Evolutionary conservation across 2,888 invertebrate species (phyloP).

Genomic region (Teleogryllus oceanicus): DNA sequence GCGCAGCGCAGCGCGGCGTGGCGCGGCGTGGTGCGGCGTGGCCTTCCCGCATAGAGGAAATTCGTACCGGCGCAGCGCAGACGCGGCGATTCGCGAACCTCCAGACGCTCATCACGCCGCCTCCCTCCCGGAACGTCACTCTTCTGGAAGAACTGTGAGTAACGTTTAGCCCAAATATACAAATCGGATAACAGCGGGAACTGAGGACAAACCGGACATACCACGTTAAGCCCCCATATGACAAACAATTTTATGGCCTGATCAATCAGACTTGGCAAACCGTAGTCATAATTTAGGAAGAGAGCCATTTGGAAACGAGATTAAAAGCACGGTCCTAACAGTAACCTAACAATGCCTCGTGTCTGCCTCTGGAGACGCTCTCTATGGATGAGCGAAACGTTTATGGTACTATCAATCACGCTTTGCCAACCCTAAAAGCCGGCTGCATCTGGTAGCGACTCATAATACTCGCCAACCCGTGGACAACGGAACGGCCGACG

Average conservation of each 20-base stretch:
- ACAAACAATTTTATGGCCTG: background rate
- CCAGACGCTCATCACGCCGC: too few relatives aligned
- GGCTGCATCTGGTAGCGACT: background rate
- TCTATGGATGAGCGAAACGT: slow-evolving; percentile 5
- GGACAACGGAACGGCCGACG: background rate
- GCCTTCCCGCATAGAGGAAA: background rate
- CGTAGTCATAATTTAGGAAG: slow-evolving; percentile 4
- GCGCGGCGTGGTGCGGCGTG: background rate
- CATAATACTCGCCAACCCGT: slow-evolving; percentile 2
- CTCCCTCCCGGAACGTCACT: too few relatives aligned
- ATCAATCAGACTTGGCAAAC: slow-evolving; percentile 6
- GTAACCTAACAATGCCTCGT: background rate
- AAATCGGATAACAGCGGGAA: background rate
- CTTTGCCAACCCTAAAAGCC: slow-evolving; percentile 18
- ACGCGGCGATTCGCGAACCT: too few relatives aligned
- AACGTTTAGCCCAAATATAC: background rate
- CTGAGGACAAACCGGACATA: background rate
- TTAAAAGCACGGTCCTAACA: background rate
- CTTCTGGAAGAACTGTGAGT: too few relatives aligned
- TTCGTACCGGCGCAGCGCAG: background rate
- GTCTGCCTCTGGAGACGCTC: background rate
- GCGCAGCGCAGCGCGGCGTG: too few relatives aligned
- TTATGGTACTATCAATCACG: slow-evolving; percentile 18
- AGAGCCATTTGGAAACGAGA: background rate
- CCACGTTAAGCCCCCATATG: background rate